Percentiles rank a stretch among this genome's conserved stretches.
Conservation (phyloP, 2,113 vertebrate genomes). For the Perccottus glenii region DNA sequence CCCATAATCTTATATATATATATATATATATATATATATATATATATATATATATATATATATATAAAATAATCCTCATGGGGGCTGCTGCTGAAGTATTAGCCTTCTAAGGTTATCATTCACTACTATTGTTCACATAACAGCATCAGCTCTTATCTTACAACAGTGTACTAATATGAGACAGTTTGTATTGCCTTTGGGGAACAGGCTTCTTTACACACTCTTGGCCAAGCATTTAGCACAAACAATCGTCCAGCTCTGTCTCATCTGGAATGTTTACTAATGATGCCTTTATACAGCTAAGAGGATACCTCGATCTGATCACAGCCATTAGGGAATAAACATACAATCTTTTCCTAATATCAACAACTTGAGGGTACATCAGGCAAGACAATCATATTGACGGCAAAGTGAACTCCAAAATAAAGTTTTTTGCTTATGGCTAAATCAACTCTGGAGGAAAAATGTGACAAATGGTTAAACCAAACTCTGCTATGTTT, state of each 20-base stretch:
- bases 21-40: too few species aligned
- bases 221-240: constrained; percentile 24
- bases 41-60: too few species aligned
- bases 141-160: constrained; percentile 13
- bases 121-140: constrained; percentile 9
- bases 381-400: constrained; percentile 16
- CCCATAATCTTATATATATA: too few species aligned
- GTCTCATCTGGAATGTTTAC: constrained; percentile 32
- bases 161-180: constrained; percentile 19
- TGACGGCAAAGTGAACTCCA: not conserved
- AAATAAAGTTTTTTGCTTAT: not conserved
- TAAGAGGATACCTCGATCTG: constrained; percentile 47
- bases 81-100: not conserved
- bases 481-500: constrained; percentile 7
- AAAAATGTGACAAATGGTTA: not conserved
- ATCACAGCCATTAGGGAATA: constrained; percentile 38
- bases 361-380: constrained; percentile 38
- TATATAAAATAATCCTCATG: too few species aligned
- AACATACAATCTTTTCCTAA: constrained; percentile 24
- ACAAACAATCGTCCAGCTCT: constrained; percentile 25
- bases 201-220: constrained; percentile 21
- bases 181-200: constrained; percentile 19
- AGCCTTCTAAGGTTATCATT: constrained; percentile 2
- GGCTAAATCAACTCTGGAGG: not conserved
- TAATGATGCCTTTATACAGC: constrained; percentile 27